phyloP scores from a whole-genome alignment of 2,888 invertebrate genomes.

The Phrixothrix hirtus region DNA sequence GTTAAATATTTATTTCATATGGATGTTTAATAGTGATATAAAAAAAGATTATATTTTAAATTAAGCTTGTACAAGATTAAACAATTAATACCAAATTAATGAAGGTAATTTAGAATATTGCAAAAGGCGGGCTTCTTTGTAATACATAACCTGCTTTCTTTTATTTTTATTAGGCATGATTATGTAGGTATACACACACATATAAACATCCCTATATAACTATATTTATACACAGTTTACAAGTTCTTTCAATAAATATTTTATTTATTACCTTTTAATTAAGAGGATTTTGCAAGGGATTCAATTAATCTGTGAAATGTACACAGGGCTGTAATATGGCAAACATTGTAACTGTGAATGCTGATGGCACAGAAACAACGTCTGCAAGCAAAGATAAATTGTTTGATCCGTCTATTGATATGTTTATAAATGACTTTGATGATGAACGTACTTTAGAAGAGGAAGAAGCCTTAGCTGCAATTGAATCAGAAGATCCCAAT shows the following conservation, averaged over 20 bases:
- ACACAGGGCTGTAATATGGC: conserved; percentile 46
- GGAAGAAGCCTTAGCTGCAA: conserved; percentile 92
- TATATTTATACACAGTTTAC: no score
- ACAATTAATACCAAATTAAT: no score
- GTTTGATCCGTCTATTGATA: conserved; percentile 92
- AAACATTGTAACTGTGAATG: conserved; percentile 49
- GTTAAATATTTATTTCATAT: no score
- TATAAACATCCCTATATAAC: no score
- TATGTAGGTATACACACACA: no score
- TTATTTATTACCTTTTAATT: conserved; percentile 1
- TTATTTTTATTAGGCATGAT: no score
- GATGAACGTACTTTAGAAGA: conserved; percentile 96
- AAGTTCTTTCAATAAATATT: background rate
- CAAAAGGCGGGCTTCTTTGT: no score
- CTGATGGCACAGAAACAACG: conserved; percentile 49
- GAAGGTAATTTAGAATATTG: no score
- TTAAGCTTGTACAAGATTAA: no score
- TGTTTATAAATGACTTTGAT: conserved; percentile 97
- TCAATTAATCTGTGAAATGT: conserved; percentile 28
- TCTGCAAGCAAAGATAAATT: conserved; percentile 60
- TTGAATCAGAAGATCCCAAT: conserved; percentile 80
- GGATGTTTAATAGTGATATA: no score
- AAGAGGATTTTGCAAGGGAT: conserved; percentile 4
- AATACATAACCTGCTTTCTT: no score
- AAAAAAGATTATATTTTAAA: no score